Evolutionary conservation across 2,888 invertebrate species (phyloP).

Genomic region (Tetragonisca angustula): DNA sequence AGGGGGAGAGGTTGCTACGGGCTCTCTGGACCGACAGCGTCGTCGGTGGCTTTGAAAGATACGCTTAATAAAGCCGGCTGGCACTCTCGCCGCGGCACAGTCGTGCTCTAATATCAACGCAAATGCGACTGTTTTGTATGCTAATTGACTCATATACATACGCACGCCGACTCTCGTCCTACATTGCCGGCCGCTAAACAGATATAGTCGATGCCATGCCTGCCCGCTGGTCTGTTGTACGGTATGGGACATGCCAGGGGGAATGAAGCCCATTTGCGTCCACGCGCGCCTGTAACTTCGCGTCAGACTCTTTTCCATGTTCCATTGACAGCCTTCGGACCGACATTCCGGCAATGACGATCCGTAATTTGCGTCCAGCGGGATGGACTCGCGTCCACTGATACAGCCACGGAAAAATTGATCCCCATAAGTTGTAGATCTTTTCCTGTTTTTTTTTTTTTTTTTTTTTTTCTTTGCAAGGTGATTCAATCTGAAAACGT

Average conservation of each 20-base stretch:
- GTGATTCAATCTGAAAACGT: not conserved
- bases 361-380: not conserved
- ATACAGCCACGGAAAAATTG: no score
- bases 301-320: slow-evolving; percentile 42
- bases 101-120: slow-evolving; percentile 74
- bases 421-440: not conserved
- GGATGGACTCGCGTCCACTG: no score
- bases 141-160: slow-evolving; percentile 78
- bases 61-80: slow-evolving; percentile 66
- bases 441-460: not conserved
- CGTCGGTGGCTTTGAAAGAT: slow-evolving; percentile 62
- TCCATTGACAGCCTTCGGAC: slow-evolving; percentile 21
- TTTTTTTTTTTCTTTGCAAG: not conserved
- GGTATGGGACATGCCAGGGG: slow-evolving; percentile 51
- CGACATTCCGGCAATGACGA: not conserved
- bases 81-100: slow-evolving; percentile 37
- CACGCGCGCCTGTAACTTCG: slow-evolving; percentile 52
- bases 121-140: slow-evolving; percentile 77
- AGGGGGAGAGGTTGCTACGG: not conserved
- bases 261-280: slow-evolving; percentile 62
- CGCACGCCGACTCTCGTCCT: slow-evolving; percentile 62
- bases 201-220: slow-evolving; percentile 67
- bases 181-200: slow-evolving; percentile 69
- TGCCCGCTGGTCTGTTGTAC: slow-evolving; percentile 4
- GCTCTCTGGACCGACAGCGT: slow-evolving; percentile 27